These are phyloP conservation scores for Varanus salvator DNA, from an alignment of 2,113 vertebrate species.

Conservation along the genomic window DNA sequence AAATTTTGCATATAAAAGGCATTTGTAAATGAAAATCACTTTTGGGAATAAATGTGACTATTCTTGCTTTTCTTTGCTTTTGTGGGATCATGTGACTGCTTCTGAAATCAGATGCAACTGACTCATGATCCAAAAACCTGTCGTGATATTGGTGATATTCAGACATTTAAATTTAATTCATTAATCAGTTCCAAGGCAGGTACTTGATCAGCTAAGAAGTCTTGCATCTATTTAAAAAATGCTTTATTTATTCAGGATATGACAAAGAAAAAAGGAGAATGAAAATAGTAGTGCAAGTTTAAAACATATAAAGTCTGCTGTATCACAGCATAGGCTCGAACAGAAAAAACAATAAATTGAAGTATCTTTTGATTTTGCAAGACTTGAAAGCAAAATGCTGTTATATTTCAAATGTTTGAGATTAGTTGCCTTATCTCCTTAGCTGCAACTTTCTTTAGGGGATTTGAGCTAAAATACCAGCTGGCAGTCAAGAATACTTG, in stretches of 20 bases:
- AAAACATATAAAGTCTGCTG: neutral
- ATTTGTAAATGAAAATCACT: too few species aligned
- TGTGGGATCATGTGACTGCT: too few species aligned
- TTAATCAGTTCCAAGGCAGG: too few species aligned
- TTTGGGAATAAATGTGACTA: too few species aligned
- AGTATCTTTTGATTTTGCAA: neutral
- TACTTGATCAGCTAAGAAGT: neutral
- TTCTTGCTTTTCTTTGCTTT: too few species aligned
- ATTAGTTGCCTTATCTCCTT: too few species aligned
- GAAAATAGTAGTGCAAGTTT: neutral
- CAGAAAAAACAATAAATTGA: neutral
- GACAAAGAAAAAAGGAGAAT: neutral
- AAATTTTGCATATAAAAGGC: too few species aligned
- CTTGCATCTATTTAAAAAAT: neutral
- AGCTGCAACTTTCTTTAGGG: neutral
- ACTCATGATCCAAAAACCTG: too few species aligned
- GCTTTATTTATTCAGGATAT: neutral
- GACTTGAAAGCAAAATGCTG: neutral
- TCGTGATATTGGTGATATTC: neutral
- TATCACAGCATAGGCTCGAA: neutral
- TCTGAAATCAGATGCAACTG: too few species aligned
- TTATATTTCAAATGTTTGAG: neutral
- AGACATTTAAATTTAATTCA: neutral
- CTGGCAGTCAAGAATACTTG: neutral
- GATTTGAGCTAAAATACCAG: neutral